Conservation (phyloP, 2,888 invertebrate genomes). For the Gandaritis pyraliata region DNA sequence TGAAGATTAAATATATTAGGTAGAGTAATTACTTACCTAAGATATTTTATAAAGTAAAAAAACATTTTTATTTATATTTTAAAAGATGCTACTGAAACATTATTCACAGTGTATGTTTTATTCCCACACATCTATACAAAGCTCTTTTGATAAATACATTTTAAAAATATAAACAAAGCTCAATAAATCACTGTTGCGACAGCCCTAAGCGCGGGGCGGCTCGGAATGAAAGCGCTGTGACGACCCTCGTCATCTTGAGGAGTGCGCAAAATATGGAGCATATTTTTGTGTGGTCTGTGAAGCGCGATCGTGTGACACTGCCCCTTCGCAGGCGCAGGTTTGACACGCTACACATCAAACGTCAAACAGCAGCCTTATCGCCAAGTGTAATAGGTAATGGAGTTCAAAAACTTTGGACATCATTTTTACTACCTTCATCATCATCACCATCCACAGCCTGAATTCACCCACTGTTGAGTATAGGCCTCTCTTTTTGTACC, state of each 20-base stretch:
- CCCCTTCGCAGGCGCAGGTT: conserved; percentile 30
- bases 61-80: background rate
- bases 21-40: too few species aligned
- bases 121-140: conserved; percentile 5
- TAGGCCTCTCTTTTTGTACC: too few species aligned
- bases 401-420: too few species aligned
- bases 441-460: too few species aligned
- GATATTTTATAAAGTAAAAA: background rate
- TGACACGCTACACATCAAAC: conserved; percentile 2
- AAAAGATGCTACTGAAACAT: conserved; percentile 2
- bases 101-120: conserved; percentile 5
- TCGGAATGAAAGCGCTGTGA: conserved; percentile 64
- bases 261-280: conserved; percentile 55
- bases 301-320: conserved; percentile 34
- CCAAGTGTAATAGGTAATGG: too few species aligned
- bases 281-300: conserved; percentile 48
- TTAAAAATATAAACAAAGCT: conserved; percentile 6
- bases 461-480: too few species aligned
- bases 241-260: conserved; percentile 71
- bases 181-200: conserved; percentile 41
- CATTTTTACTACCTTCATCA: too few species aligned
- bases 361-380: too few species aligned
- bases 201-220: conserved; percentile 56
- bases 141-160: conserved; percentile 8
- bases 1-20: too few species aligned